Base-by-base conservation (phyloP, 1,140 invertebrate species). In the Drosophila littoralis region DNA sequence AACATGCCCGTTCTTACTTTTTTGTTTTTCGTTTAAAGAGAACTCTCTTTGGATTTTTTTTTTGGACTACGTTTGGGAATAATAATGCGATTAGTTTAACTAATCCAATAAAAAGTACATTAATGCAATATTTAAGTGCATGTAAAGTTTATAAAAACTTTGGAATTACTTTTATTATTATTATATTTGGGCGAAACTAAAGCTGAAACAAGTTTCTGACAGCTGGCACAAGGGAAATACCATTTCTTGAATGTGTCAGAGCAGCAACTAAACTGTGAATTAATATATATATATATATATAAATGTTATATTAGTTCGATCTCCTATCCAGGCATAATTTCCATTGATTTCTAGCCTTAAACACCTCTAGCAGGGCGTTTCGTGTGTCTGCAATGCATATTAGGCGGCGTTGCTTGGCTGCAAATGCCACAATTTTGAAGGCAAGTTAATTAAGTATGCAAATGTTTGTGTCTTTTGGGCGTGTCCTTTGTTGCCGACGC, bases 371-470 rank as follows among this genome's bases (percentile, higher is more conserved):
- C 45, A 50, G 8, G 7, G 15, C 10, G 7, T 40, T 63, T 28
- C 33, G 48, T 42, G 60, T 32, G 1, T 22, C 46, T 45, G 13
- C 6, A 6, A 12, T 28, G 46, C 17, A 9, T 58, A 38, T 28
- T 17, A 1, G 33, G 52, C 22, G 28, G 6, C 8, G 33, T 40
- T 45, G 74, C 46, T 15, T 9, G 38, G 54, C 54, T 7, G 22
- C 17, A 12, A 33, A 35, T 15, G 36, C 43, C 38, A 66, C 77
- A 82, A 65, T 76, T 77, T 59, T 60, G 58, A 70, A 40, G 43
- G 61, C 77, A 80, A 89, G 84, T 84, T 83, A 89, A 88, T 88
- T 89, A 88, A 84, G 84, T 80, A 88, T 88, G 83, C 84, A 88
- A 88, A 88, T 88, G 83, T 72, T 52, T 74, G 79, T 60, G 70